phyloP scores from a whole-genome alignment of 2,888 invertebrate species.

The Caenorhabditis doughertyi region DNA sequence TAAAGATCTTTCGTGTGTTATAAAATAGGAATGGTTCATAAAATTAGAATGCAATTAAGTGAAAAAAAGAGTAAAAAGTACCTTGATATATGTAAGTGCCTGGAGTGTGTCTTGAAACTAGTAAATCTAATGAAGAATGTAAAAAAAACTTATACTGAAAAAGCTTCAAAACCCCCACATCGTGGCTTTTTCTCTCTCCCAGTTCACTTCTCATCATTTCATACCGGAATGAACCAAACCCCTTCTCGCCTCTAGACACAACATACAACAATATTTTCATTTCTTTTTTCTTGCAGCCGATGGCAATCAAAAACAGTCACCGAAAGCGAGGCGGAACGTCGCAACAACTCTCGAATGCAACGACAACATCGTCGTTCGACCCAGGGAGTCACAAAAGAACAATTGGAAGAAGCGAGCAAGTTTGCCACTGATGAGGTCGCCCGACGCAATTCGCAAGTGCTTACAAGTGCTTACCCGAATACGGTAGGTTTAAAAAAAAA shows the following conservation, averaged over 20 bases:
- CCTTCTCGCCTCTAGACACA: neutral
- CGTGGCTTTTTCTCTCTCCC: too few relatives aligned
- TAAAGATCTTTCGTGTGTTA: too few relatives aligned
- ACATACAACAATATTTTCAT: neutral
- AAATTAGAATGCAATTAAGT: too few relatives aligned
- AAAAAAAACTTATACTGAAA: too few relatives aligned
- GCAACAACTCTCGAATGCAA: conserved; percentile 80
- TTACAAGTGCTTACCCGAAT: conserved; percentile 18
- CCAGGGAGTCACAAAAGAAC: conserved; percentile 80
- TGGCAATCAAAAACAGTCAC: conserved; percentile 79
- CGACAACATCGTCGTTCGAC: conserved; percentile 79
- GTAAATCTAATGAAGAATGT: too few relatives aligned
- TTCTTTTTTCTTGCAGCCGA: conserved; percentile 71
- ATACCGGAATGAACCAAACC: neutral
- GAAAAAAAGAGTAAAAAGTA: too few relatives aligned
- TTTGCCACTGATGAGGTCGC: conserved; percentile 67
- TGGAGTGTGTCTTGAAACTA: too few relatives aligned
- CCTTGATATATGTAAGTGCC: too few relatives aligned
- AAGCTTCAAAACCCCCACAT: too few relatives aligned
- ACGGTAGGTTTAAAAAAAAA: conserved; percentile 25
- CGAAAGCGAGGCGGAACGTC: conserved; percentile 81
- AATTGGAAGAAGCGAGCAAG: conserved; percentile 73
- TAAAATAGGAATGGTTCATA: too few relatives aligned
- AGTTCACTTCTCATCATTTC: too few relatives aligned
- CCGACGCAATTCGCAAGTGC: conserved; percentile 49